Base-by-base conservation (phyloP, 2,888 invertebrate genomes). In the Cabera pusaria region DNA sequence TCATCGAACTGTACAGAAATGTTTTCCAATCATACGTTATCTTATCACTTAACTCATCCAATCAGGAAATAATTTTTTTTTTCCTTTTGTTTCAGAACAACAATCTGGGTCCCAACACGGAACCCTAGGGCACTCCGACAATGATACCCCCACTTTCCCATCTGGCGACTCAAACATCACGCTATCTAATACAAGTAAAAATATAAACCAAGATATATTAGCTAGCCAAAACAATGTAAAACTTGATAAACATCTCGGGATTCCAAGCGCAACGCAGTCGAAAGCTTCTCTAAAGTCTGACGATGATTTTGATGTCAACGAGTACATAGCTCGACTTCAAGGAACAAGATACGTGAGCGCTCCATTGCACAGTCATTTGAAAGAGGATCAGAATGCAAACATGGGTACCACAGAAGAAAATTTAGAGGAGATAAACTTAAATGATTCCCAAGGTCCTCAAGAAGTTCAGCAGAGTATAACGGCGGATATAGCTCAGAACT, bases 401-500 rank as follows among this genome's bases (percentile, higher is more conserved):
- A 67, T 92, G 34, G 82, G 87, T 46, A 64, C 66, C 0, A 56
- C 64, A 3, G 86, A 85, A n/a, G 83, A 85, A 3, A 82, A 72
- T 41, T 49, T 88, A 1, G 86, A 87, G 52, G 85, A 86, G 45
- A 81, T 88, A 0, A 84, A 81, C 28, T 40, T 85, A 0, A 80
- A 85, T 7, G 85, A 85, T 9, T 68, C 74, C 0, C 75, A 76
- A 1, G 66, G 56, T 32, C 26, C 42, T 0, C 58, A 46, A 1
- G 65, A 70, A 4, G 46, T 59, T 0, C 79, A 74, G 26, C 80
- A 86, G 3, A 84, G 89, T 52, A 22, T 89, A 1, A 85, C 88
- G 0, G 76, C 89, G 0, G 89, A 89, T 58, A 82, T 90, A n/a
- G 89, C 89, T 0, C 88, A 89, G 62, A 90, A 90, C 37, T 85